Evolutionary conservation across 2,888 invertebrate genomes (phyloP), one percentile per base, ranked within the genome.

Genomic region (Podabrus alpinus): DNA sequence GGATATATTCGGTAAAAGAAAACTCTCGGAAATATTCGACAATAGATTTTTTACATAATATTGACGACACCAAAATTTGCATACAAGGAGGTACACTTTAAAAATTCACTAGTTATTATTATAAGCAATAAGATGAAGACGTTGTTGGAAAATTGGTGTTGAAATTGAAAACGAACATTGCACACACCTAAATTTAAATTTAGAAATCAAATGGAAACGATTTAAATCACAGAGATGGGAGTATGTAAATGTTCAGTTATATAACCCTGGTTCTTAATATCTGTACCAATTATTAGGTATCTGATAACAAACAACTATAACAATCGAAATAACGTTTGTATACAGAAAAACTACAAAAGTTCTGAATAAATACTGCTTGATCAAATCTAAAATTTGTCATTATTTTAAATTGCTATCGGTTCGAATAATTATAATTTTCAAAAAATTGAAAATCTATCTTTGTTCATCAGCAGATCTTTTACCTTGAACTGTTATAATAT

Each of bases 51-150:
- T 86, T 84, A 83, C 77, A 80, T 75, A 74, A 45, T 72, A 81
- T 80, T 82, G 85, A 80, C 85, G 84, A 85, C 85, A 85, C 85
- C 85, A 84, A 81, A 82, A 86, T 86, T 86, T 86, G 85, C 85
- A 86, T 86, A 85, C 84, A 66, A 25, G 68, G 59, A n/a, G n/a
- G 25, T 10, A 62, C 68, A 67, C 45, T 72, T 68, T n/a, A 45
- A 45, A 45, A n/a, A 7, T 45, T 45, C n/a, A 7, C 7, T 45
- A 13, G 7, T 45, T 45, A 45, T 45, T 45, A n/a, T 45, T 45
- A n/a, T n/a, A 45, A n/a, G 45, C n/a, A n/a, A 45, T 2, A 45
- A n/a, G 45, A n/a, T 9, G 45, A 45, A n/a, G 45, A 45, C 13
- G n/a, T n/a, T 45, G 45, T n/a, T 45, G n/a, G 45, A n/a, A 45